Base-by-base conservation (phyloP, 2,888 invertebrate species). In the Mactromeris polynyma region DNA sequence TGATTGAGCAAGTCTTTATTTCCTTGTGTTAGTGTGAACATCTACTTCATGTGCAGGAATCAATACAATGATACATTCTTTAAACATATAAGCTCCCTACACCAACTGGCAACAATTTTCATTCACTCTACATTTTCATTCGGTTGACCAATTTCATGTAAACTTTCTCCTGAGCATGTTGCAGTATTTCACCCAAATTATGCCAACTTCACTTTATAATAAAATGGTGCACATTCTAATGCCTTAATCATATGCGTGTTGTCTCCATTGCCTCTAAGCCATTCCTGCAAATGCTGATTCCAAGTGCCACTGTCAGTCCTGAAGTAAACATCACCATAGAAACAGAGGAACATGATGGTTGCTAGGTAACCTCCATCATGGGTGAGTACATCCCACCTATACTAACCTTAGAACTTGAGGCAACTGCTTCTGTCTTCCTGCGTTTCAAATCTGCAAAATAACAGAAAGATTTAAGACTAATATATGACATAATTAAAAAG, bases 331-430 rank as follows among this genome's bases (percentile, higher is more conserved):
- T 84, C 86, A 88, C 85, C 84, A 88, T 85, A 90, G 88, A 81
- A 88, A 88, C 90, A 83, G 83, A 80, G 85, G 87, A 73, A 86
- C 79, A 82, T 85, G 86, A 86, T 58, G 86, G 90, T 87, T 90
- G 92, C 90, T 92, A 90, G 91, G 90, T 86, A 87, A 92, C 92
- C 88, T 92, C 92, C 92, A 92, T 92, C 92, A 92, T 88, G 78
- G 92, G 86, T 88, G 92, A 93, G 89, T 86, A 90, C 89, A 94
- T 92, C 86, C 95, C 94, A 93, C 94, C 94, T 94, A 94, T 94
- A 94, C 95, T 95, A 95, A 95, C 95, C 95, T 95, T 95, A 91
- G 95, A 94, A 92, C 93, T 89, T 83, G 95, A 94, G 83, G 94
- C 89, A 87, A 93, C 89, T 17, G 90, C 89, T 64, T 95, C 95